Base-by-base conservation (phyloP, 1,140 invertebrate species). In the Achatina immaculata region DNA sequence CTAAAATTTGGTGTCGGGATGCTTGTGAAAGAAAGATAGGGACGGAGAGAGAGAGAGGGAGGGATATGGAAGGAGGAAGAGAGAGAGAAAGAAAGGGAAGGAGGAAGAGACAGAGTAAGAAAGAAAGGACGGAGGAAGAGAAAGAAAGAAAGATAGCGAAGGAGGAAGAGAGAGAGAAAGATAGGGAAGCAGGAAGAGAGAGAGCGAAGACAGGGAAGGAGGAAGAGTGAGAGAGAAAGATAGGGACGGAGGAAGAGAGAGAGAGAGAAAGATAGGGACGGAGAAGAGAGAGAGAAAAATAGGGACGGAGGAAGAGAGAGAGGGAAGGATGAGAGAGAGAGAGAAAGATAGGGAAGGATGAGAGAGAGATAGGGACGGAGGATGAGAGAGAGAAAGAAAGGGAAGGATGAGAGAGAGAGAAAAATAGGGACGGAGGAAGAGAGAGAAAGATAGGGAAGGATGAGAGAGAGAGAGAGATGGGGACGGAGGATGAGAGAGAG, bases 131-230 rank as follows among this genome's bases (percentile, higher is more conserved):
- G 36, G 42, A 31, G 36, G 31, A 71, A 36, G 40, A 51, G 34
- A 82, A 36, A 21, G 7, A 51, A 38, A 31, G 69, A 34, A 75
- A 34, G 48, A 72, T 11, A 65, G 62, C 42, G n/a, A 78, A 21
- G 58, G 45, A 72, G 45, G 38, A 31, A 72, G 65, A 55, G 75
- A 40, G 31, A 11, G 7, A 48, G 45, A 48, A 19, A 48, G 45
- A 48, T 7, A 48, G 45, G 19, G 45, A 48, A 19, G 28, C 34
- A 78, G 51, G 21, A 38, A 71, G 76, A 72, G n/a, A 40, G 43
- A 71, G 45, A 31, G 14, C 31, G 11, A 51, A n/a, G 68, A 43
- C 36, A 75, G 71, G 34, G 51, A 45, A 51, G 38, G 71, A 66
- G 58, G 4, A 40, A 24, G 34, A 68, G 58, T 66, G 51, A 66